A percentile compares a stretch with the other conserved stretches of the same genome.
These are phyloP conservation scores for Axis porcinus DNA, from an alignment of 2,113 vertebrate genomes.

Conservation along the genomic window DNA sequence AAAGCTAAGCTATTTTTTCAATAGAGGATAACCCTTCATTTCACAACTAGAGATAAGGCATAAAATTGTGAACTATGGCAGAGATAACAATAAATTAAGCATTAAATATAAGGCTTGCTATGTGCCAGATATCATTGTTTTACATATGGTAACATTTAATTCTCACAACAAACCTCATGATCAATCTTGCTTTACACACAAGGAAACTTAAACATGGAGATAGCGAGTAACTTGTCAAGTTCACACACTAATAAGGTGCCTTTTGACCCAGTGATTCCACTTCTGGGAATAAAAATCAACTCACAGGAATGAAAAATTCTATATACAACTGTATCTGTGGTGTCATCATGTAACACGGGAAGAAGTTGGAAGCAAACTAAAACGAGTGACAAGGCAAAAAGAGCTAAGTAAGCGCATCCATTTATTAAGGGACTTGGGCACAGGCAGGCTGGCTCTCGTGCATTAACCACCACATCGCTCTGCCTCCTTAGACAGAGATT, in stretches of 20 bases:
- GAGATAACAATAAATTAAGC: not conserved
- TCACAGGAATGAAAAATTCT: not conserved
- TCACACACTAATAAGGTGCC: not conserved
- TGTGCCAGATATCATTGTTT: not conserved
- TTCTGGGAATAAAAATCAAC: not conserved
- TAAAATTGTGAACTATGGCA: not conserved
- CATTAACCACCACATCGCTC: not conserved
- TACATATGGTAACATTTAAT: not conserved
- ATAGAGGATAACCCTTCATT: not conserved
- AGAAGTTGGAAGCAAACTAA: not conserved
- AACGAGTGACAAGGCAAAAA: not conserved
- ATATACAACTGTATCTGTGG: not conserved
- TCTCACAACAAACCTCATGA: not conserved
- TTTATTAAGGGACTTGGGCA: not conserved
- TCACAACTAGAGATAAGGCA: not conserved
- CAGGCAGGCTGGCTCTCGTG: not conserved
- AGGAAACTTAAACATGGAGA: not conserved
- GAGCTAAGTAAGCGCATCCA: not conserved
- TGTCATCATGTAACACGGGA: not conserved
- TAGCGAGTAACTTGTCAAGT: not conserved
- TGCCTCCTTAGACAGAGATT: not conserved
- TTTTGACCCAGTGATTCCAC: not conserved
- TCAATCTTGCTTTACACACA: not conserved
- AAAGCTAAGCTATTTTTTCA: not conserved
- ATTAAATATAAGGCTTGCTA: not conserved